Conservation (phyloP, 2,888 invertebrate species). For the Eristalinus aeneus region DNA sequence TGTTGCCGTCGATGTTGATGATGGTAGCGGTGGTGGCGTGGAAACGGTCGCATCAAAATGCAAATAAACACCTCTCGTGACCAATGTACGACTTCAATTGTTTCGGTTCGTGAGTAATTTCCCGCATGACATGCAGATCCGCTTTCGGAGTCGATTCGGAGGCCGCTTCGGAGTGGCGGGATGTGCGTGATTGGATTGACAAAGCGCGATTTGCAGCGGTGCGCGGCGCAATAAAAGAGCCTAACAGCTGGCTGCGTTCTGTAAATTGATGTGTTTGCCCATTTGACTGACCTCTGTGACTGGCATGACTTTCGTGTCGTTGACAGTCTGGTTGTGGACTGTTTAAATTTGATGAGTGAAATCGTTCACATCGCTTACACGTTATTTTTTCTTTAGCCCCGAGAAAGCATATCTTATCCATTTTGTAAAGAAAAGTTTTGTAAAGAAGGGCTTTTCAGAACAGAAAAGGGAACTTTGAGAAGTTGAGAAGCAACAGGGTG, state of each 20-base stretch:
- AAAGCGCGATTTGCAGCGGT: conserved; percentile 26
- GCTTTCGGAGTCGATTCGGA: conserved; percentile 40
- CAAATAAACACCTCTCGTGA: conserved; percentile 62
- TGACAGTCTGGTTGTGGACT: not conserved
- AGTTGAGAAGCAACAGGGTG: too few species aligned
- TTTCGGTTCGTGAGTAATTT: conserved; percentile 61
- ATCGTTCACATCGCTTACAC: too few species aligned
- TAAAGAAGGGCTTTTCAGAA: too few species aligned
- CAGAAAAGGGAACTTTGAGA: too few species aligned
- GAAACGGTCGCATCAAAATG: conserved; percentile 21
- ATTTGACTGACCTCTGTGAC: conserved; percentile 42
- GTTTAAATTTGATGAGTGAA: not conserved
- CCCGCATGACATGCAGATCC: conserved; percentile 63
- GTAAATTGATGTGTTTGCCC: conserved; percentile 51
- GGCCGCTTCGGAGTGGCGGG: conserved; percentile 17
- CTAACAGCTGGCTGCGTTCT: conserved; percentile 12
- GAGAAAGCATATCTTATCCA: too few species aligned
- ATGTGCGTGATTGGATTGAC: conserved; percentile 58
- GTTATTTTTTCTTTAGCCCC: too few species aligned
- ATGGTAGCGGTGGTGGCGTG: not conserved
- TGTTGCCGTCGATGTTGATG: not conserved
- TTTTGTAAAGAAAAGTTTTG: too few species aligned
- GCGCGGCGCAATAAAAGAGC: not conserved
- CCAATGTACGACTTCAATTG: conserved; percentile 31
- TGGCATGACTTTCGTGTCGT: conserved; percentile 24